Evolutionary conservation across 2,797 vertebrate species (phyloP).

Genomic region (Aulostomus chinensis): DNA sequence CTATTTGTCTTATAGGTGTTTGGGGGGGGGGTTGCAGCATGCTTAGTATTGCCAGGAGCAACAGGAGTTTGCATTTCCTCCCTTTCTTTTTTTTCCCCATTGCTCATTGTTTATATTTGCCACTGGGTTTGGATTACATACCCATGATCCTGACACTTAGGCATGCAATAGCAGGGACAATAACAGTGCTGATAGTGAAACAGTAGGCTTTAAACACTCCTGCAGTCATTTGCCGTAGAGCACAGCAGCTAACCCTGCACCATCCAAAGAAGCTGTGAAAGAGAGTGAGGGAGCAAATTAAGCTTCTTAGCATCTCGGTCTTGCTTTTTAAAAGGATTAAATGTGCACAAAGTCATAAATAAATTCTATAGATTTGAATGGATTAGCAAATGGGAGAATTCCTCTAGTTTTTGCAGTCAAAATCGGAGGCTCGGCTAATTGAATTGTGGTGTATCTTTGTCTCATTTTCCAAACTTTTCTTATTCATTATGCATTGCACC

Average conservation of each 20-base stretch:
- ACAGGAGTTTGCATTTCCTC: conserved; percentile 47
- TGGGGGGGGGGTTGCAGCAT: conserved; percentile 5
- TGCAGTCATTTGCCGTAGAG: conserved; percentile 58
- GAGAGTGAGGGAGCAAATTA: conserved; percentile 52
- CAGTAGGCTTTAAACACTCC: conserved; percentile 63
- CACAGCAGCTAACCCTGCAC: conserved; percentile 38
- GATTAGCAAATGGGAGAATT: conserved; percentile 61
- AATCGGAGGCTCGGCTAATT: conserved; percentile 39
- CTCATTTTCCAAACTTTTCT: conserved; percentile 33
- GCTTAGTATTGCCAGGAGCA: conserved; percentile 49
- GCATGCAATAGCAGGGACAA: conserved; percentile 49
- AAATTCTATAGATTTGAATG: conserved; percentile 67
- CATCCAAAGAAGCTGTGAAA: conserved; percentile 10
- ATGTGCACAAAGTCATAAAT: conserved; percentile 62
- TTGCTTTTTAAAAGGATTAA: conserved; percentile 66
- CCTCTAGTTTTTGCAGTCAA: conserved; percentile 38
- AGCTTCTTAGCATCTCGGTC: conserved; percentile 65
- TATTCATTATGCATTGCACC: conserved; percentile 21
- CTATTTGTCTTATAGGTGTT: conserved; percentile 29
- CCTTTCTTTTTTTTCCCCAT: conserved; percentile 35
- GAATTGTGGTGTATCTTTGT: conserved; percentile 46
- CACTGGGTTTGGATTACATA: conserved; percentile 71
- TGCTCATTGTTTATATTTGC: conserved; percentile 70
- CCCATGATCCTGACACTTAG: conserved; percentile 62
- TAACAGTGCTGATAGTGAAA: conserved; percentile 52